A percentile compares a stretch with the other conserved stretches of the same genome.
phyloP scores from a whole-genome alignment of 2,888 invertebrate species.

The Netelia inedita region DNA sequence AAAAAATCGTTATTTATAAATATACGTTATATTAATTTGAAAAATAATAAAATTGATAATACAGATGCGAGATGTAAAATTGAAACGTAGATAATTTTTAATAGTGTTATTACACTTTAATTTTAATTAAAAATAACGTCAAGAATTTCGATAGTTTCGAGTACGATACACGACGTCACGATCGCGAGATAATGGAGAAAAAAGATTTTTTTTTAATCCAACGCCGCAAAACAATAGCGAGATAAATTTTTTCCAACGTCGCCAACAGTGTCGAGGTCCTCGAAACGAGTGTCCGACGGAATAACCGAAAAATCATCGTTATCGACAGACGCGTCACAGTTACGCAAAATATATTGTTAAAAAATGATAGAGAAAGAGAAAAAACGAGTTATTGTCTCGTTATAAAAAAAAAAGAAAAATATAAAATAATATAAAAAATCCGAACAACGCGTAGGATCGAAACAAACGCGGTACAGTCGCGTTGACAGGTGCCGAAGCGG shows the following conservation, averaged over 20 bases:
- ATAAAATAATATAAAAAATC: constrained; percentile 1
- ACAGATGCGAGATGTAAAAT: too few relatives aligned
- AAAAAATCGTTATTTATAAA: neutral
- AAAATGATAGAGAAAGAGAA: constrained; percentile 9
- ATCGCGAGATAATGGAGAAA: too few relatives aligned
- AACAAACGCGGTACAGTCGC: constrained; percentile 71
- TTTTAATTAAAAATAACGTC: too few relatives aligned
- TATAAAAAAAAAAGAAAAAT: neutral
- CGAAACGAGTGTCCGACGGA: constrained; percentile 19
- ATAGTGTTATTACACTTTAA: too few relatives aligned
- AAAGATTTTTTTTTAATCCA: too few relatives aligned
- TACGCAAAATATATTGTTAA: constrained; percentile 15
- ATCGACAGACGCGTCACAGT: constrained; percentile 50
- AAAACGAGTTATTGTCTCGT: neutral
- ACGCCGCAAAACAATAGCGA: constrained; percentile 36
- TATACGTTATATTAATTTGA: neutral
- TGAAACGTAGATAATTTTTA: constrained; percentile 5
- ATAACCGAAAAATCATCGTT: constrained; percentile 41
- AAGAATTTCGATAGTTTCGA: too few relatives aligned
- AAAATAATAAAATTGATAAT: too few relatives aligned
- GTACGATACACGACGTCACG: too few relatives aligned
- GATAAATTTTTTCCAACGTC: constrained; percentile 25
- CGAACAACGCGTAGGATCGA: constrained; percentile 71
- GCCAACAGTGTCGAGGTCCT: neutral
- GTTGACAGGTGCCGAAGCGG: constrained; percentile 75